Evolutionary conservation across 92 coral and sea anemone genomes (phyloP), one percentile per base, ranked within the genome.

Genomic region (Actinernus sp.): DNA sequence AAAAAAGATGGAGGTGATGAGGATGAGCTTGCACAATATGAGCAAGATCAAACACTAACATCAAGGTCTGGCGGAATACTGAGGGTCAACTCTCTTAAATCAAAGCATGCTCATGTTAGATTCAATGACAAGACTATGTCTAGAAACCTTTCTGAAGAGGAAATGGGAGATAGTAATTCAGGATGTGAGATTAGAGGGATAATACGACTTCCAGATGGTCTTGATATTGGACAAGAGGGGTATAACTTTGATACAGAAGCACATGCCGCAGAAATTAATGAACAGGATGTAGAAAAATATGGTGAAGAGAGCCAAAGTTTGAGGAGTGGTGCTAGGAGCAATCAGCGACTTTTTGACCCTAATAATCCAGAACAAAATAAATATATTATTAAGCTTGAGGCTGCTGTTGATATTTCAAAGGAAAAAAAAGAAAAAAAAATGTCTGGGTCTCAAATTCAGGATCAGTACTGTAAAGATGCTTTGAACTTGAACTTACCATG

Each of bases 131-230:
- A 45, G 1, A 31, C 3, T 17, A 57, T 53, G n/a, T 49, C n/a
- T n/a, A n/a, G n/a, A n/a, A n/a, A n/a, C n/a, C n/a, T n/a, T n/a
- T n/a, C 47, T 5, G 59, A 56, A 28, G 4, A 21, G 31, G 47
- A 29, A 27, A 66, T 26, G 14, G 28, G 28, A 31, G 49, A 13
- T 20, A 20, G 24, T 31, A 38, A 64, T 11, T 31, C 31, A 22
- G 5, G 29, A 9, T 33, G 18, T 41, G 78, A 63, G 16, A 61
- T 81, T 18, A 60, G 92, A 38, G 97, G 97, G 22, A 86, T 90
- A 40, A 77, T 90, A 29, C 76, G 85, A 49, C 61, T 90, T 10
- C 97, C 97, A 0, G 66, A 90, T 46, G 89, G 92, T 1, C 30
- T 90, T 47, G 73, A 56, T 55, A 67, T 81, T 22, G 48, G 31